Conservation (phyloP, 2,797 vertebrate species). For the Chelonia mydas region DNA sequence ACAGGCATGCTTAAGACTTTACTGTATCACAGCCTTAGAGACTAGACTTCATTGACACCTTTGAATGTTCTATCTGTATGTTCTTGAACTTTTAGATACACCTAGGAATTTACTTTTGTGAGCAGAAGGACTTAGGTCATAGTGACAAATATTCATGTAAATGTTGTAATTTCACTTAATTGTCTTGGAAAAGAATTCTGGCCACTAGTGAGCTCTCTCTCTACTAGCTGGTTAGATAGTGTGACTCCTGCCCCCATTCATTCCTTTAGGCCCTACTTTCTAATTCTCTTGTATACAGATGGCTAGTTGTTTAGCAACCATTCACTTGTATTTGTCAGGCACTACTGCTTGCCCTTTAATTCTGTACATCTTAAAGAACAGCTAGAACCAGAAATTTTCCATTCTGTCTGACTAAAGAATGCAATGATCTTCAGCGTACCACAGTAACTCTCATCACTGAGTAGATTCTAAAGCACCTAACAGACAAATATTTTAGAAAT, state of each 20-base stretch:
- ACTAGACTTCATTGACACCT: fast-evolving
- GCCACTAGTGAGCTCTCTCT: not conserved
- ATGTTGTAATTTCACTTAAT: fast-evolving
- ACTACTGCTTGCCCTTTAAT: not conserved
- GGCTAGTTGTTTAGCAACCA: conserved; percentile 26
- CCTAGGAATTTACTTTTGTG: fast-evolving
- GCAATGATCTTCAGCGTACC: not conserved
- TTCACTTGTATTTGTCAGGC: not conserved
- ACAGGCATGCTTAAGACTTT: fast-evolving
- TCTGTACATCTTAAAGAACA: conserved; percentile 1
- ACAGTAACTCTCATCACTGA: not conserved
- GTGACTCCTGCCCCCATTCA: not conserved
- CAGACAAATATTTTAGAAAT: not conserved
- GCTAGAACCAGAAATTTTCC: not conserved
- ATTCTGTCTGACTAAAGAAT: not conserved
- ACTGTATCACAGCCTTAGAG: fast-evolving
- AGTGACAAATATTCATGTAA: not conserved
- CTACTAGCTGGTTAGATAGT: not conserved
- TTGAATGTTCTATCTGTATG: not conserved
- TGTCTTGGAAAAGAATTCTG: not conserved
- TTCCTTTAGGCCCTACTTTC: not conserved
- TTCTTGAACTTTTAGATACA: not conserved
- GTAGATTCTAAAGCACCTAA: not conserved
- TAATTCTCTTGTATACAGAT: not conserved
- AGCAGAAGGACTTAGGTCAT: too few species aligned